These are phyloP conservation scores for Ovibos moschatus DNA, from an alignment of 2,113 vertebrate genomes.

Conservation along the genomic window DNA sequence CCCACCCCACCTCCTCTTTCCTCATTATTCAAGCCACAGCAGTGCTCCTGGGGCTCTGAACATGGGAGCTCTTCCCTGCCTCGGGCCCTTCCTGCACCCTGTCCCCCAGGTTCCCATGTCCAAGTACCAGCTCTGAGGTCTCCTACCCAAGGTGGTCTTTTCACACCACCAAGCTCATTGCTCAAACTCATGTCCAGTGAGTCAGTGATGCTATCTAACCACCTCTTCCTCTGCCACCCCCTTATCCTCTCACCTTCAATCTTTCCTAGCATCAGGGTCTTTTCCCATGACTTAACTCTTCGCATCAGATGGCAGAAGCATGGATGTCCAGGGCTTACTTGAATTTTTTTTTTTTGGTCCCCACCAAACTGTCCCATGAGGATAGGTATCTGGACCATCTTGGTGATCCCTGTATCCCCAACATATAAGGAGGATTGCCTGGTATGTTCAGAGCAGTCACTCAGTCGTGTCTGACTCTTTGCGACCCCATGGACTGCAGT, in stretches of 20 bases:
- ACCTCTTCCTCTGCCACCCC: neutral
- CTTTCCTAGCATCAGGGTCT: neutral
- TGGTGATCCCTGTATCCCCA: neutral
- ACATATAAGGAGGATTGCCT: neutral
- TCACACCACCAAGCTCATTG: neutral
- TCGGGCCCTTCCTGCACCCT: neutral
- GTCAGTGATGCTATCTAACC: neutral
- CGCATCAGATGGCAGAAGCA: neutral
- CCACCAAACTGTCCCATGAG: neutral
- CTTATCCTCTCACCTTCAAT: neutral
- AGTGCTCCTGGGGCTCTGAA: neutral
- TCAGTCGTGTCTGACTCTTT: neutral
- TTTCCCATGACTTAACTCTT: neutral
- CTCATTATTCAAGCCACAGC: neutral
- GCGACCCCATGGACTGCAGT: neutral
- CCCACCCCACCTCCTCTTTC: neutral
- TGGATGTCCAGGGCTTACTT: neutral
- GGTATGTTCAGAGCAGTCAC: neutral
- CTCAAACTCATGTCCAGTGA: neutral
- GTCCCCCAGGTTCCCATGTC: neutral
- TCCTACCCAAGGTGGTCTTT: neutral
- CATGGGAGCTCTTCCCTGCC: neutral
- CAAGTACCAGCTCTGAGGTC: neutral
- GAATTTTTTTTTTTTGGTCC: neutral
- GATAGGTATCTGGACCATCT: neutral